Evolutionary conservation across 2,113 vertebrate species (phyloP).

Genomic region (Hypomesus transpacificus): DNA sequence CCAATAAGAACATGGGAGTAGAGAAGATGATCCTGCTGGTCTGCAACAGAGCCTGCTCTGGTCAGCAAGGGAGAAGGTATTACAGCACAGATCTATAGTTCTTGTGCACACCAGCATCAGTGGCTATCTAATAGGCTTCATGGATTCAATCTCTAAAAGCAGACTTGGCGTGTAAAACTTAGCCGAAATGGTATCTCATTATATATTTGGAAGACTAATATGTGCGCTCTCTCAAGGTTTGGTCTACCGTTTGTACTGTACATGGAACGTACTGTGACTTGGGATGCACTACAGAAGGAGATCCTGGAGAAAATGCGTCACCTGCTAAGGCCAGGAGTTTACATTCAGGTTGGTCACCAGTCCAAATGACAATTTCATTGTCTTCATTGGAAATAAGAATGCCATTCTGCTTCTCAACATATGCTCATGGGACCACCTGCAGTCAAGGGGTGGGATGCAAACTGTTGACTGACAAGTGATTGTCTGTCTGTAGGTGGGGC

Average conservation of each 20-base stretch:
- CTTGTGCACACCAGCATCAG: no score
- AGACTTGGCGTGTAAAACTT: no score
- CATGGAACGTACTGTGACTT: slow-evolving; percentile 90
- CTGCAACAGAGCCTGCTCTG: slow-evolving; percentile 90
- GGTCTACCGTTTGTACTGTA: slow-evolving; percentile 94
- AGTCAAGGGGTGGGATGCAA: slow-evolving; percentile 72
- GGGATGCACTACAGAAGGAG: slow-evolving; percentile 94
- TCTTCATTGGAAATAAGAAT: no score
- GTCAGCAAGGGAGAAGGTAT: slow-evolving; percentile 94
- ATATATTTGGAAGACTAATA: background rate
- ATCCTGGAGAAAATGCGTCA: slow-evolving; percentile 99
- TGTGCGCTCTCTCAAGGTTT: slow-evolving; percentile 72
- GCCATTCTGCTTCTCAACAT: no score
- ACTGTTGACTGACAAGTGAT: background rate
- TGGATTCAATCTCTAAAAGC: no score
- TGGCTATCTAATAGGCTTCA: no score
- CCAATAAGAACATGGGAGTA: slow-evolving; percentile 70
- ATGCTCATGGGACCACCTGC: background rate
- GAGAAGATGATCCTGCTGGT: slow-evolving; percentile 91
- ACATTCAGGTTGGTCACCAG: slow-evolving; percentile 79
- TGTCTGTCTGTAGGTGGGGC: slow-evolving; percentile 78
- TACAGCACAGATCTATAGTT: background rate
- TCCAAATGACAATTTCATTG: no score
- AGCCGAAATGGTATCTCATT: background rate
- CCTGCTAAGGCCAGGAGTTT: slow-evolving; percentile 87